Conservation (phyloP, 1,140 invertebrate species). For the Elymnias hypermnestra region DNA sequence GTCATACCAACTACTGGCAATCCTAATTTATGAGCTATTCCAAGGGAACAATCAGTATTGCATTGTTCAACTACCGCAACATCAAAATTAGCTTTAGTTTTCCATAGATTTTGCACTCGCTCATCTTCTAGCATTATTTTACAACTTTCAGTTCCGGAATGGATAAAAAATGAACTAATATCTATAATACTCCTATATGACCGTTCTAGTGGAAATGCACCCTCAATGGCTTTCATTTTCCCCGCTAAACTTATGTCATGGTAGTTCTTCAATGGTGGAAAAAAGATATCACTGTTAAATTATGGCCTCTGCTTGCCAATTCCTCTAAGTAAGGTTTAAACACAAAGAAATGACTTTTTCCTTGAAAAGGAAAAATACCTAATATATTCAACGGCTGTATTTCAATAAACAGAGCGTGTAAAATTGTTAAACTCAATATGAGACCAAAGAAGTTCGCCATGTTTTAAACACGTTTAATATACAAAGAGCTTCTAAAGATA, state of each 20-base stretch:
- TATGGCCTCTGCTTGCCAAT: conserved; percentile 81
- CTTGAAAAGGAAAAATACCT: conserved; percentile 81
- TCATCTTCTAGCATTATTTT: conserved; percentile 49
- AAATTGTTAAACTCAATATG: too few species aligned
- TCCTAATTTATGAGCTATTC: conserved; percentile 77
- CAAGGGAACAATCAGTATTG: conserved; percentile 81
- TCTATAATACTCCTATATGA: conserved; percentile 14
- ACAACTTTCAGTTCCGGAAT: conserved; percentile 47
- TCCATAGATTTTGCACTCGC: conserved; percentile 62
- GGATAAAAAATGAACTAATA: background rate
- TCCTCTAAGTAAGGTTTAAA: conserved; percentile 80
- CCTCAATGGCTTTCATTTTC: conserved; percentile 35
- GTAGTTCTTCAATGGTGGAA: conserved; percentile 78
- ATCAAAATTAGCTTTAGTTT: conserved; percentile 76
- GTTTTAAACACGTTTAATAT: too few species aligned
- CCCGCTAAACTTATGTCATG: conserved; percentile 74
- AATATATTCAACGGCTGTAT: conserved; percentile 74
- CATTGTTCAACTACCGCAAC: conserved; percentile 82
- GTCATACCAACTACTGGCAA: conserved; percentile 79
- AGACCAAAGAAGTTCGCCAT: too few species aligned
- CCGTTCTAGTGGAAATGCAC: conserved; percentile 30
- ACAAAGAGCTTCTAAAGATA: too few species aligned
- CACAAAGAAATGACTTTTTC: conserved; percentile 84
- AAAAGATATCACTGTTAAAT: conserved; percentile 82
- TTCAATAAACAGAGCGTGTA: too few species aligned